phyloP scores from a whole-genome alignment of 2,113 vertebrate species.

The Pangasianodon hypophthalmus region DNA sequence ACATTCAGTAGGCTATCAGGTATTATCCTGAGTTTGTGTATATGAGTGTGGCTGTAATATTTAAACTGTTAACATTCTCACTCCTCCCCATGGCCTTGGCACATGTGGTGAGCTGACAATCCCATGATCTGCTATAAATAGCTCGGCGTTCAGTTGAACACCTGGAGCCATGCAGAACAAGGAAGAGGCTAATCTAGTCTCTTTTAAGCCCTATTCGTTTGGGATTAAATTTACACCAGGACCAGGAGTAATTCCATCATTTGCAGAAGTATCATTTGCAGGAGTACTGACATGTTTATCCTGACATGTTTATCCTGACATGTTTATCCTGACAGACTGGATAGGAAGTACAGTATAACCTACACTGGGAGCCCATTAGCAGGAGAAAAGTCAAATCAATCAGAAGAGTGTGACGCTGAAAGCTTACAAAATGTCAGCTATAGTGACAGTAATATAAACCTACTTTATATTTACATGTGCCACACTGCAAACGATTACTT shows the following conservation, averaged over 20 bases:
- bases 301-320: neutral
- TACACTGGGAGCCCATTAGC: neutral
- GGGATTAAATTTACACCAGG: neutral
- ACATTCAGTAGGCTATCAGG: neutral
- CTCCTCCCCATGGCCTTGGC: conserved; percentile 20
- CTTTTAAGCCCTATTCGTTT: neutral
- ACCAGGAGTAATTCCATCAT: neutral
- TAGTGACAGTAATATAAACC: neutral
- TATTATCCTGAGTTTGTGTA: neutral
- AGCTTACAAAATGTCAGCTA: neutral
- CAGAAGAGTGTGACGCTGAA: neutral
- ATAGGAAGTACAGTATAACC: neutral
- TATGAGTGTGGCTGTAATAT: neutral
- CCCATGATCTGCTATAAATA: conserved; percentile 39
- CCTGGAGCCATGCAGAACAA: neutral
- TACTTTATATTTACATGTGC: neutral
- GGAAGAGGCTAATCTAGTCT: conserved; percentile 33
- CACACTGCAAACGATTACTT: neutral
- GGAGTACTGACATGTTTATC: neutral
- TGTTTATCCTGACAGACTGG: neutral
- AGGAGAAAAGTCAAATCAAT: neutral
- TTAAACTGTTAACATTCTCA: conserved; percentile 9
- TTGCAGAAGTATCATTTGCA: neutral
- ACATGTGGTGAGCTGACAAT: neutral
- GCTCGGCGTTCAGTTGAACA: conserved; percentile 27